These are phyloP conservation scores for Chydorus sphaericus DNA, from an alignment of 2,888 invertebrate species.

Conservation along the genomic window DNA sequence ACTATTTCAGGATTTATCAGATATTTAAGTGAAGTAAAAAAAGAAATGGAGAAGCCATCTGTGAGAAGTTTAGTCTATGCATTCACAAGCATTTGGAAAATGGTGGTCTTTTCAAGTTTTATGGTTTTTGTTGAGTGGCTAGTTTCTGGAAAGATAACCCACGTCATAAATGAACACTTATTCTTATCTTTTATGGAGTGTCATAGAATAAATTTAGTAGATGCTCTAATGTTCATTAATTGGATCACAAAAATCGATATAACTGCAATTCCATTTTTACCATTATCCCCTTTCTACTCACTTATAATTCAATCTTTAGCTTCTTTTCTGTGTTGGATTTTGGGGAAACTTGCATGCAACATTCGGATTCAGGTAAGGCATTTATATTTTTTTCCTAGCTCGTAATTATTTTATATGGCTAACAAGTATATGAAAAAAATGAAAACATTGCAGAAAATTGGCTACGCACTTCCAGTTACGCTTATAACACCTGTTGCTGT, in stretches of 20 bases:
- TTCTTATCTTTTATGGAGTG: no score
- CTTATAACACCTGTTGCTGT: constrained; percentile 81
- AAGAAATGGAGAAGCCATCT: constrained; percentile 54
- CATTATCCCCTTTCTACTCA: constrained; percentile 58
- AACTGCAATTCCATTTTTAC: constrained; percentile 50
- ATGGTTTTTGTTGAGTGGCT: constrained; percentile 55
- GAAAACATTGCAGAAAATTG: no score
- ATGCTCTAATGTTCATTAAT: constrained; percentile 57
- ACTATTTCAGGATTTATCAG: constrained; percentile 46
- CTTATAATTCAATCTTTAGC: constrained; percentile 64
- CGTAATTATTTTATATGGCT: no score
- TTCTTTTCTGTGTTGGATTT: constrained; percentile 77
- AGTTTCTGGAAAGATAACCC: constrained; percentile 59
- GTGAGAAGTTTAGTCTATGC: constrained; percentile 81
- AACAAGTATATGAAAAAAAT: no score
- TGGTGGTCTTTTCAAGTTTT: constrained; percentile 58
- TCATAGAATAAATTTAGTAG: no score
- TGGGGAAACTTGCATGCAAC: constrained; percentile 89
- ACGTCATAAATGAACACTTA: no score
- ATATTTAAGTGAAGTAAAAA: constrained; percentile 58
- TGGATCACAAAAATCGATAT: constrained; percentile 63
- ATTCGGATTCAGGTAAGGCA: no score
- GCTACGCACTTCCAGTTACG: constrained; percentile 90
- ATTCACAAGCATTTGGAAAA: constrained; percentile 84
- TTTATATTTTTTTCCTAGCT: no score